A percentile compares a stretch with the other conserved stretches of the same genome.
These are phyloP conservation scores for Danio albolineatus DNA, from an alignment of 2,797 vertebrate genomes.

Conservation along the genomic window DNA sequence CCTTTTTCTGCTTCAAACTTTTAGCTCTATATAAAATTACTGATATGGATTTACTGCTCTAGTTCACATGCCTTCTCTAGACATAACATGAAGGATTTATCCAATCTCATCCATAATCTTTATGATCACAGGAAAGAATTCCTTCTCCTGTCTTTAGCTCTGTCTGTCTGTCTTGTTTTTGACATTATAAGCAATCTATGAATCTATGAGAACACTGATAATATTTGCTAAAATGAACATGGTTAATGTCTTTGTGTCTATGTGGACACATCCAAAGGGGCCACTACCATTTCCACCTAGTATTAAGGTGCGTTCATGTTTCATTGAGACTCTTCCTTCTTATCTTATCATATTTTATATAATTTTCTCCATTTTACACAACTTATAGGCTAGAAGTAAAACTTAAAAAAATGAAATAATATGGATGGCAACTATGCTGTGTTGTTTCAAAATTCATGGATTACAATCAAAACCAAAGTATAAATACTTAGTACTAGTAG, in stretches of 20 bases:
- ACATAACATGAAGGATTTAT: slow-evolving; percentile 27
- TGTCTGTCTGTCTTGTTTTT: neutral
- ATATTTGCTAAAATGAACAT: slow-evolving; percentile 26
- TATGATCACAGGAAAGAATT: slow-evolving; percentile 45
- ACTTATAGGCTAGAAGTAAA: too few relatives aligned
- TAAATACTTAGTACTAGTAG: too few relatives aligned
- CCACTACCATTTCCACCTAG: too few relatives aligned
- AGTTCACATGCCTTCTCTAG: slow-evolving; percentile 40
- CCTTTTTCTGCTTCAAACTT: slow-evolving; percentile 1
- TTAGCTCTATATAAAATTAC: slow-evolving; percentile 63
- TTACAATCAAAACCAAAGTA: too few relatives aligned
- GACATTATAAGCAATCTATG: neutral
- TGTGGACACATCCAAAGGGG: too few relatives aligned
- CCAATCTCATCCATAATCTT: slow-evolving; percentile 51
- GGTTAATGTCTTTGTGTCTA: slow-evolving; percentile 20
- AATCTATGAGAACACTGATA: slow-evolving; percentile 9
- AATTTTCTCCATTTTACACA: too few relatives aligned
- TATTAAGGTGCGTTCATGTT: too few relatives aligned
- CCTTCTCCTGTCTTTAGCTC: neutral
- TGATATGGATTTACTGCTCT: slow-evolving; percentile 37
- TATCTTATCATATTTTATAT: too few relatives aligned
- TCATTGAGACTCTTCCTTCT: too few relatives aligned
- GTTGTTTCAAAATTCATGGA: too few relatives aligned
- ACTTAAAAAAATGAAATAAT: too few relatives aligned
- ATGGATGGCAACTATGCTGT: too few relatives aligned